These are phyloP conservation scores for Timema cristinae DNA, from an alignment of 2,888 invertebrate species.

Conservation along the genomic window DNA sequence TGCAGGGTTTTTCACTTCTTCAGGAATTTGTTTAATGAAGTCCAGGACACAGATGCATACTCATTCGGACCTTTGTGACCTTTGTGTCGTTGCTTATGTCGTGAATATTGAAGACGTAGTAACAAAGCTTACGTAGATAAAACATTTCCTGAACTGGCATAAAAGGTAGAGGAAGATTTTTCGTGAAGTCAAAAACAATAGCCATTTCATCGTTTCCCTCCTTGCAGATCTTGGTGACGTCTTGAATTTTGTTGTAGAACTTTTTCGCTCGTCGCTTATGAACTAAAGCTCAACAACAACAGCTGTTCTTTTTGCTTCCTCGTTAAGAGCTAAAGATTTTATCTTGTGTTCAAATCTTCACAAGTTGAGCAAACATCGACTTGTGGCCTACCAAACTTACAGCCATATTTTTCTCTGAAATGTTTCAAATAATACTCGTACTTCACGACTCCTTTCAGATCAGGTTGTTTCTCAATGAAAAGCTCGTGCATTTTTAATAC, in stretches of 20 bases:
- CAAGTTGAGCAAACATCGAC: neutral
- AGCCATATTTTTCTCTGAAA: conserved; percentile 11
- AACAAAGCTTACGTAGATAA: too few species aligned
- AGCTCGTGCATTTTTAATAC: conserved; percentile 1
- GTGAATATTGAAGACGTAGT: conserved; percentile 1
- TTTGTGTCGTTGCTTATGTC: neutral
- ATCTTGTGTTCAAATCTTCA: too few species aligned
- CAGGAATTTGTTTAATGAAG: conserved; percentile 1
- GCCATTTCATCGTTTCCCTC: neutral
- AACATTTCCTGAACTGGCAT: neutral
- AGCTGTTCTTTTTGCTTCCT: neutral
- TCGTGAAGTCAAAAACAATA: neutral
- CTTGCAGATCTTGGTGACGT: conserved; percentile 5
- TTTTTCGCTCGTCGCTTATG: neutral
- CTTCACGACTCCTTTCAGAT: neutral
- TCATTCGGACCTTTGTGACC: neutral
- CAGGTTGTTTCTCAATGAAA: neutral
- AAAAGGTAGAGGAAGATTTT: neutral
- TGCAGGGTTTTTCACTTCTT: conserved; percentile 5
- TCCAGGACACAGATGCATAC: conserved; percentile 9
- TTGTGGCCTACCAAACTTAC: neutral
- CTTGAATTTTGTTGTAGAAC: conserved; percentile 8
- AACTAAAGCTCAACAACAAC: neutral
- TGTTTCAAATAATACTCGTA: conserved; percentile 3
- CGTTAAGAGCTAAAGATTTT: too few species aligned